Base-by-base conservation (phyloP, 2,113 vertebrate genomes). In the Lasiurus cinereus region DNA sequence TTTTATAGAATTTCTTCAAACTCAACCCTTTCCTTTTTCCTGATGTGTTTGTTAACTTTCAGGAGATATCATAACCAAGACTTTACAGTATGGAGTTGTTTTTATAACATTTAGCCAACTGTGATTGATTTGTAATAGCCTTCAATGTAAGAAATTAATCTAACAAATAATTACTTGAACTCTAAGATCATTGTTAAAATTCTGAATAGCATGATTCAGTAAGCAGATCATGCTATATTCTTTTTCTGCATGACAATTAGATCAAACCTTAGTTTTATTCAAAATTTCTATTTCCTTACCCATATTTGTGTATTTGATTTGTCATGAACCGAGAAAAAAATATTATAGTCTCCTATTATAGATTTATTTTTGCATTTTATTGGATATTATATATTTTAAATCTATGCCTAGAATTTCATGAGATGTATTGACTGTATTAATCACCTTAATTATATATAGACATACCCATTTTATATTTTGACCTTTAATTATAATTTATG, bases 331-430 rank as follows among this genome's bases (percentile, higher is more conserved):
- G 56, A 78, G 48, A 54, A 12, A 86, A 74, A n/a, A 91, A 69
- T 83, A 36, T 64, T 77, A 31, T 50, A 56, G 12, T 64, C 12
- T 84, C 52, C 24, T 77, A 84, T 48, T 92, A 4, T 64, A 48
- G 27, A 72, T 67, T 87, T 85, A 67, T 67, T 93, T 93, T 88
- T 76, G 19, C 31, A 83, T 86, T 83, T 39, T 92, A 33, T 90
- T 43, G 80, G 29, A 90, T 93, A 95, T 93, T 94, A 83, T 70
- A 54, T 85, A 39, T 85, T 94, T 96, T 87, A 91, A 90, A 16
- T 70, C n/a, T 88, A 21, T 84, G 8, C 4, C 18, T 83, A 54
- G 43, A 88, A 88, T 91, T 88, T 78, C 36, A 70, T 59, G 31
- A 54, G 54, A 27, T 85, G 43, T 27, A 59, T 86, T 91, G 22